phyloP scores from a whole-genome alignment of 2,888 invertebrate species.

The Tetranychus truncatus region DNA sequence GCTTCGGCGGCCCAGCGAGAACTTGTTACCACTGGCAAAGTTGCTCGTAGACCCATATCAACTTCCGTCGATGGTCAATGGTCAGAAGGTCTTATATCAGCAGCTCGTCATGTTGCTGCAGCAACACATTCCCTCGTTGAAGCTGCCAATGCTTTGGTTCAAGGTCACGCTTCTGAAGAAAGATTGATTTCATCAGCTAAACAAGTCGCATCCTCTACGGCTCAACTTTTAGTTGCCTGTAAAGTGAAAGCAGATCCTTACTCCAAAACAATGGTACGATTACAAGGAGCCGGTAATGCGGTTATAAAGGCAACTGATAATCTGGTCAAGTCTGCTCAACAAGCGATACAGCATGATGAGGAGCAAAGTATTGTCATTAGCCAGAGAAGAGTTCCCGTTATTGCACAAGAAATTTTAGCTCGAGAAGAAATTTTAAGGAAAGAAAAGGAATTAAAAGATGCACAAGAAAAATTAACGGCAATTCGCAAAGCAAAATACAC shows the following conservation, averaged over 20 bases:
- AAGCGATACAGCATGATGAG: slow-evolving; percentile 74
- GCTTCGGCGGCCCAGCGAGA: slow-evolving; percentile 93
- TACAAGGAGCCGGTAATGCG: slow-evolving; percentile 86
- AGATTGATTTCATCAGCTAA: slow-evolving; percentile 83
- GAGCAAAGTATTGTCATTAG: slow-evolving; percentile 77
- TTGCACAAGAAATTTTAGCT: slow-evolving; percentile 85
- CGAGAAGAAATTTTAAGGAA: slow-evolving; percentile 58
- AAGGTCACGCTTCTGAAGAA: slow-evolving; percentile 83
- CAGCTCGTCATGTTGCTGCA: slow-evolving; percentile 36
- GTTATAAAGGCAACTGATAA: slow-evolving; percentile 95
- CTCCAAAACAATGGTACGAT: slow-evolving; percentile 71
- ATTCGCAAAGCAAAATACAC: slow-evolving; percentile 82
- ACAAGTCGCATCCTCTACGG: slow-evolving; percentile 80
- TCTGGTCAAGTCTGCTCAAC: slow-evolving; percentile 78
- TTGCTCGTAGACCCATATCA: slow-evolving; percentile 32
- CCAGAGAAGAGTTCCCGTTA: slow-evolving; percentile 81
- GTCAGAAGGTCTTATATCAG: slow-evolving; percentile 90
- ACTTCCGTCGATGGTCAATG: slow-evolving; percentile 88
- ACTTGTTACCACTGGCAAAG: slow-evolving; percentile 71
- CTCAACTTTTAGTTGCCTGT: slow-evolving; percentile 89
- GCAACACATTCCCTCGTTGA: slow-evolving; percentile 54
- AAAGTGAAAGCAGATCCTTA: slow-evolving; percentile 96
- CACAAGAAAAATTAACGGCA: slow-evolving; percentile 67
- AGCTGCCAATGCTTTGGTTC: slow-evolving; percentile 86
- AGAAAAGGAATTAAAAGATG: slow-evolving; percentile 80